Evolutionary conservation across 2,797 vertebrate species (phyloP), one percentile per base, ranked within the genome.

Genomic region (Hafferia zeledoni): DNA sequence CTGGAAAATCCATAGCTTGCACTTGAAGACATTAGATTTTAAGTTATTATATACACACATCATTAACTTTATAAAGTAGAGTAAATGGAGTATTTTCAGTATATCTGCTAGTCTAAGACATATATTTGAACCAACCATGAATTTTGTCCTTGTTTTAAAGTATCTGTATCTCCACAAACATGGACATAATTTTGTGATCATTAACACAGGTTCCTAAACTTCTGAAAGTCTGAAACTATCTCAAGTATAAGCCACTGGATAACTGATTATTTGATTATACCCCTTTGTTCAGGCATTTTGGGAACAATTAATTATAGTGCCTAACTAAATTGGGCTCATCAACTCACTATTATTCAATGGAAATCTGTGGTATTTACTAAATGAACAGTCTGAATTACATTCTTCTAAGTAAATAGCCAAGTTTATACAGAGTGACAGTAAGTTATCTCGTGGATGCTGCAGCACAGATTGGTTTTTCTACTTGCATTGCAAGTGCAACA

Each of bases 361-460:
- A 96, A 96, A 91, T 93, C 69, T 87, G 72, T 97, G 94, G 67
- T 95, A 94, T 96, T 98, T 97, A 97, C 91, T 64, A 92, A 94
- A 87, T 50, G 39, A 93, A 92, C 89, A 81, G 77, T 94, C 75
- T 74, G 75, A 95, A 96, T 91, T 94, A 83, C 68, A 94, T 85
- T 90, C 70, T 89, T 90, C 55, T 61, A 82, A 95, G 83, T 95
- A 96, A 97, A 97, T 37, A 94, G 59, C 67, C 28, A 74, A 83
- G 79, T 89, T 95, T 92, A 94, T 94, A 78, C 37, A 71, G 43
- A 72, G 14, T 74, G 75, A 75, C 82, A 84, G 86, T 50, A 86
- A 95, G 55, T 25, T 39, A 3, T 77, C 72, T 74, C 49, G 18
- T 59, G 49, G 39, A 68, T 76, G 18, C 20, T 85, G 28, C 27